A percentile compares a stretch with the other conserved stretches of the same genome.
These are phyloP conservation scores for Automeris io DNA, from an alignment of 2,888 invertebrate species.

Conservation along the genomic window DNA sequence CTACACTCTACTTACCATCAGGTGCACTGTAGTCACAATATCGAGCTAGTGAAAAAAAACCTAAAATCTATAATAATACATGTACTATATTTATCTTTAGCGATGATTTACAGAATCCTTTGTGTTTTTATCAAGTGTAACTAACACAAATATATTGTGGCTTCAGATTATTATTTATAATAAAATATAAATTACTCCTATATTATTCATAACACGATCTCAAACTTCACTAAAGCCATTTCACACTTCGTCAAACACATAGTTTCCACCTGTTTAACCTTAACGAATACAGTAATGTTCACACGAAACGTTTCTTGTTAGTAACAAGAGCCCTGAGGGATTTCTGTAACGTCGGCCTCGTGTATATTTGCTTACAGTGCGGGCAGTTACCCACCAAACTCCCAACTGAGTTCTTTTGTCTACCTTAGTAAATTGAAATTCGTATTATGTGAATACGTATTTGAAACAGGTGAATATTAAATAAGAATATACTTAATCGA, in stretches of 20 bases:
- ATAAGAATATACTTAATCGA: neutral
- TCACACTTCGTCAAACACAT: slow-evolving; percentile 9
- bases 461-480: neutral
- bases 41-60: no score
- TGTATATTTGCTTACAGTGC: neutral
- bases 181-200: neutral
- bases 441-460: neutral
- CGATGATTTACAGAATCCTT: no score
- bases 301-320: neutral
- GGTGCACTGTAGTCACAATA: no score
- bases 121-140: no score
- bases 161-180: no score
- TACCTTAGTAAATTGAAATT: neutral
- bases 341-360: neutral
- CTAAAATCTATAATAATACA: no score
- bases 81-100: no score
- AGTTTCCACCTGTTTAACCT: slow-evolving; percentile 10
- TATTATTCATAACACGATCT: neutral
- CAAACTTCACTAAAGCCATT: slow-evolving; percentile 4
- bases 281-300: slow-evolving; percentile 5
- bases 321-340: slow-evolving; percentile 5
- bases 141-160: no score
- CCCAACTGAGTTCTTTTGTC: slow-evolving; percentile 1
- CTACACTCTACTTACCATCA: no score
- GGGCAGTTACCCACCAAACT: neutral